phyloP scores from a whole-genome alignment of 2,797 vertebrate genomes.

The Prionace glauca region DNA sequence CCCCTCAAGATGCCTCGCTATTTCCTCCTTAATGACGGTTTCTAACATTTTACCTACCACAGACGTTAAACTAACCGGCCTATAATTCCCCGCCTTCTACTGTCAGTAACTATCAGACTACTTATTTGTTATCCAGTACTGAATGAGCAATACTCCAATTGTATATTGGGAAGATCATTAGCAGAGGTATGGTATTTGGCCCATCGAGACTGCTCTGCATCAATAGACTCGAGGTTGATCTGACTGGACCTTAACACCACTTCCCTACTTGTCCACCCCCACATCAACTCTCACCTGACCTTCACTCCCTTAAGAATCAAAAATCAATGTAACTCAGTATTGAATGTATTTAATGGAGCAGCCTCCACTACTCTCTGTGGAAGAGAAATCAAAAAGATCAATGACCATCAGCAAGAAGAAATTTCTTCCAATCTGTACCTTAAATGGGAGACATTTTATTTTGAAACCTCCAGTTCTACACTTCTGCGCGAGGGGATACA shows the following conservation, averaged over 20 bases:
- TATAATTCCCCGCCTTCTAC: no score
- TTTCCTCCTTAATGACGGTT: no score
- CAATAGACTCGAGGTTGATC: no score
- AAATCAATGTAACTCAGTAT: background rate
- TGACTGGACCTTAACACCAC: no score
- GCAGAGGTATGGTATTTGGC: background rate
- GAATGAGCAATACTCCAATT: background rate
- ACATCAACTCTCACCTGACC: no score
- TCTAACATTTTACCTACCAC: no score
- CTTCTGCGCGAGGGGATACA: background rate
- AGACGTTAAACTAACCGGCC: no score
- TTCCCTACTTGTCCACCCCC: no score
- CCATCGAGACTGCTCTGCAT: background rate
- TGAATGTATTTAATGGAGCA: background rate
- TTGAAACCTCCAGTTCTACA: background rate
- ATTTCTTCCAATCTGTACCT: background rate
- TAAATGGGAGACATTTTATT: background rate
- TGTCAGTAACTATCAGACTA: background rate
- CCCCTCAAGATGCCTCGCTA: no score
- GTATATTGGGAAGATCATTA: background rate
- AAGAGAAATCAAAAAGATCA: background rate
- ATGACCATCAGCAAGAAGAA: background rate
- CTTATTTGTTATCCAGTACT: background rate
- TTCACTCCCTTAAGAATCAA: no score
- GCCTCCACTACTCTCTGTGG: background rate